Percentiles rank a stretch among this genome's conserved stretches.
phyloP scores from a whole-genome alignment of 2,888 invertebrate species.

The Tetramorium bicarinatum region DNA sequence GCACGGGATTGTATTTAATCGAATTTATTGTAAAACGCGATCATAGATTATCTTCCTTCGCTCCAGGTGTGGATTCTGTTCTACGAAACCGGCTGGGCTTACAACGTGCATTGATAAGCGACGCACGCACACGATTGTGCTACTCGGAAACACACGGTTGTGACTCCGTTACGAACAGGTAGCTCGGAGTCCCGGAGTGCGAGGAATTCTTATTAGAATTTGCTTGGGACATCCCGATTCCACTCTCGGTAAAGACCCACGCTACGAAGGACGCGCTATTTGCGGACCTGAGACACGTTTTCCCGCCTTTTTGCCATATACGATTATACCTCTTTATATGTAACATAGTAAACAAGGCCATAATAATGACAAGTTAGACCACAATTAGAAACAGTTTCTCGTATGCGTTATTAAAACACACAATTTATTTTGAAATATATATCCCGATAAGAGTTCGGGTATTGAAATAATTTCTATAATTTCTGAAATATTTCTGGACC shows the following conservation, averaged over 20 bases:
- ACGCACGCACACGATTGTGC: not conserved
- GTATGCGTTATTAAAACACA: not conserved
- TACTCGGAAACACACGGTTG: not conserved
- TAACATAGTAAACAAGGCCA: not conserved
- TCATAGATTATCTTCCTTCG: not conserved
- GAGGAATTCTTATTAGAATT: not conserved
- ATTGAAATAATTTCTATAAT: not conserved
- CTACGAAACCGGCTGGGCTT: not conserved
- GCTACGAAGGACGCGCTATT: not conserved
- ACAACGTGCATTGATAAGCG: constrained; percentile 9
- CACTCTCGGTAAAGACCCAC: not conserved
- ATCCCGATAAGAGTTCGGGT: not conserved
- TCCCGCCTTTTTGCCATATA: not conserved
- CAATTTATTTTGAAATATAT: not conserved
- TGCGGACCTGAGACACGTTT: not conserved
- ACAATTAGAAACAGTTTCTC: not conserved
- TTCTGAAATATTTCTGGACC: not conserved
- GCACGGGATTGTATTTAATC: not conserved
- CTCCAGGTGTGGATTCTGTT: not conserved
- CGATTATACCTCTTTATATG: not conserved
- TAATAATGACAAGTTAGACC: not conserved
- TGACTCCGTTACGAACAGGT: not conserved
- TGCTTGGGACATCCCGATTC: not conserved
- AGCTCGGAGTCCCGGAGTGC: not conserved
- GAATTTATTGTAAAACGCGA: not conserved